Percentiles rank a stretch among this genome's conserved stretches.
These are phyloP conservation scores for Mesochorus sp. DNA, from an alignment of 2,888 invertebrate species.

Conservation along the genomic window DNA sequence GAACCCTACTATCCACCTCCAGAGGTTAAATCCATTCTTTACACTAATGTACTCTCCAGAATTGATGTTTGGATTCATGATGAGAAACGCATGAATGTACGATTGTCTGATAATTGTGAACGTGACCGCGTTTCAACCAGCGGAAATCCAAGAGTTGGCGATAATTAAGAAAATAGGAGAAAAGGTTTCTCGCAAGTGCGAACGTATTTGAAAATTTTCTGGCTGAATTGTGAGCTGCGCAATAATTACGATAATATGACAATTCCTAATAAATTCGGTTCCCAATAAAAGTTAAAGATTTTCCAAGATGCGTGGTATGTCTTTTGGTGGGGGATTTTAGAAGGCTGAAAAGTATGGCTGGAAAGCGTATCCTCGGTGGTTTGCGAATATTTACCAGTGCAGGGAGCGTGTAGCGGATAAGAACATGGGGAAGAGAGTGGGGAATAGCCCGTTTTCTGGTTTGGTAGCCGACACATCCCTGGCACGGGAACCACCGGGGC, in stretches of 20 bases:
- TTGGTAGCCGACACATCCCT: conserved; percentile 64
- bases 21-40: conserved; percentile 16
- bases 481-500: conserved; percentile 66
- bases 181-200: neutral
- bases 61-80: conserved; percentile 5
- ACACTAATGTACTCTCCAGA: neutral
- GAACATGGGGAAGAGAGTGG: conserved; percentile 1
- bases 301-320: too few relatives aligned
- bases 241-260: too few relatives aligned
- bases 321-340: too few relatives aligned
- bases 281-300: too few relatives aligned
- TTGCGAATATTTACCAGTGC: conserved; percentile 64
- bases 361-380: conserved; percentile 38
- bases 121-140: too few relatives aligned
- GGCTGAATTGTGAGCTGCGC: too few relatives aligned
- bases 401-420: neutral
- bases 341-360: neutral
- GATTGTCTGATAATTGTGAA: too few relatives aligned
- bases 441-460: conserved; percentile 53
- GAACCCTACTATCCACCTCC: conserved; percentile 9
- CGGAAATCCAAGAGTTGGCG: neutral
- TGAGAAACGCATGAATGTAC: too few relatives aligned
- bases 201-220: conserved; percentile 16
- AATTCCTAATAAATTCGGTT: too few relatives aligned
- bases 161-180: neutral